Evolutionary conservation across 2,888 invertebrate genomes (phyloP).

Genomic region (Cheilosia impressa): DNA sequence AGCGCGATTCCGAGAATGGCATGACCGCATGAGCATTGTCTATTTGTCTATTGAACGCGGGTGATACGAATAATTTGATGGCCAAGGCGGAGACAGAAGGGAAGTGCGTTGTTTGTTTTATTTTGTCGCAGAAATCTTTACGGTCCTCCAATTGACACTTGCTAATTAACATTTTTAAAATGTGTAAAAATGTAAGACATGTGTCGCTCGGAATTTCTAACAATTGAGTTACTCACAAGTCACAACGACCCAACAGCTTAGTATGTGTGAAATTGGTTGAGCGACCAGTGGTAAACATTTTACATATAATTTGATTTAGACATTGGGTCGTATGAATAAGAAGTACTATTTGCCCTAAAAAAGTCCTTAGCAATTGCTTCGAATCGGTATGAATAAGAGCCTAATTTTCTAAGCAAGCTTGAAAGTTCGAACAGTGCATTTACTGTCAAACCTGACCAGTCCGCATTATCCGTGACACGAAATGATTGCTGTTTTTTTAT

Average conservation of each 20-base stretch:
- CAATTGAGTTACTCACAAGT: constrained; percentile 15
- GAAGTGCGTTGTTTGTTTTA: constrained; percentile 3
- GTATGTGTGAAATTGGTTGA: constrained; percentile 28
- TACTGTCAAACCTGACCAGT: too few relatives aligned
- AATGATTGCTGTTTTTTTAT: too few relatives aligned
- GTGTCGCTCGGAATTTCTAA: constrained; percentile 1
- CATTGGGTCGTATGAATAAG: too few relatives aligned
- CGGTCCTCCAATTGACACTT: constrained; percentile 33
- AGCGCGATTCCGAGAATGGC: constrained; percentile 14
- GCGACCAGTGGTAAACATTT: too few relatives aligned
- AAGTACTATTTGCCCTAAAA: too few relatives aligned
- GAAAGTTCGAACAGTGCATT: too few relatives aligned
- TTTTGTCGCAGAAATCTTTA: constrained; percentile 24
- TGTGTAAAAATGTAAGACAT: constrained; percentile 28
- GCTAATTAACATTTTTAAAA: constrained; percentile 56
- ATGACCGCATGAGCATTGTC: constrained; percentile 6
- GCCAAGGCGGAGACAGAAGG: neutral
- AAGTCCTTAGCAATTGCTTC: too few relatives aligned
- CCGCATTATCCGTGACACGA: too few relatives aligned
- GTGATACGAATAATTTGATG: constrained; percentile 17
- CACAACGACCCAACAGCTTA: constrained; percentile 16
- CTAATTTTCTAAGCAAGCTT: too few relatives aligned
- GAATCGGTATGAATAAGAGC: too few relatives aligned
- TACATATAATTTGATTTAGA: too few relatives aligned
- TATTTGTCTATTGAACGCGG: constrained; percentile 13